Evolutionary conservation across 2,113 vertebrate genomes (phyloP), one percentile per base, ranked within the genome.

Genomic region (Hyperopisus bebe): DNA sequence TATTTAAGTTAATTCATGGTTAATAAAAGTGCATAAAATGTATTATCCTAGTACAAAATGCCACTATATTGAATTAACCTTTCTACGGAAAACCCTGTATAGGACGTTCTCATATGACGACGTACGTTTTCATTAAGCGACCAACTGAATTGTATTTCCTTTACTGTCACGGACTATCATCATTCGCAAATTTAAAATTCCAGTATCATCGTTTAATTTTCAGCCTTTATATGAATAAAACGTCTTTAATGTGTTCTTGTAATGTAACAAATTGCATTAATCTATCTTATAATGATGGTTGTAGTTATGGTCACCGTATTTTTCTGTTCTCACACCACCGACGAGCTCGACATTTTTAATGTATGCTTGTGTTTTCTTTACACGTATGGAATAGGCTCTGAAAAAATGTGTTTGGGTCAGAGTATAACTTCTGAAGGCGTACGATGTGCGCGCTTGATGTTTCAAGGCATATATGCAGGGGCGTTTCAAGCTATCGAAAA

Each of bases 401-500:
- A 93, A 92, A 93, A 93, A 91, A 92, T 91, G 90, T 91, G 92
- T 55, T 42, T 88, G 31, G 47, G 15, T 24, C 53, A 19, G 11
- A 1, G 8, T 50, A 47, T 31, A 88, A 58, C 90, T 70, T 47
- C 39, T 50, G 3, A 90, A 88, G 15, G 66, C 89, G 21, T 90
- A 87, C 17, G 46, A 66, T n/a, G 86, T 88, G 66, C 86, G 86
- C 1, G 24, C 70, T 62, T 88, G 86, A 21, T 82, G 80, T 21
- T 89, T 89, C 5, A 84, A n/a, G n/a, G 42, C 89, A 39, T 85
- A 55, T 19, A 53, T 53, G 9, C 53, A 21, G 53, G 19, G 53
- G 1, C 53, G 19, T 55, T 55, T 55, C 5, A 21, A 55, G 53
- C 53, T 55, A 21, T 55, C 2, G 19, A 55, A 55, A 55, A 53